Percentiles rank a stretch among this genome's conserved stretches.
Conservation (phyloP, 2,113 vertebrate species). For the Oenanthe oenanthe region DNA sequence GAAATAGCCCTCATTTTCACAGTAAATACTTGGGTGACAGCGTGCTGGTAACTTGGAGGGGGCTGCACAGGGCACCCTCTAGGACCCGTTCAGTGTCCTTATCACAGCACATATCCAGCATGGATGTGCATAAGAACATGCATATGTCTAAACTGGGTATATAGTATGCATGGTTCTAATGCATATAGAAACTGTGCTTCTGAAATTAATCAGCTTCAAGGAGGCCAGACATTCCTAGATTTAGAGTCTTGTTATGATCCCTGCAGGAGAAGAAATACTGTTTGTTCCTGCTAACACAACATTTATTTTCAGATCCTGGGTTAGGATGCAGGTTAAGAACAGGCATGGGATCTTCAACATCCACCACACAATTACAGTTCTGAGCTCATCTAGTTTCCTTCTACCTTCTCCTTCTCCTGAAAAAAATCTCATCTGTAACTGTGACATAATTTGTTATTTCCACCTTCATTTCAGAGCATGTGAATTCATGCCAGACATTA, state of each 20-base stretch:
- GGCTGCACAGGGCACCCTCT: accelerated
- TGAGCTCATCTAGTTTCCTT: not conserved
- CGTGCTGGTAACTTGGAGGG: not conserved
- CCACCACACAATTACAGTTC: not conserved
- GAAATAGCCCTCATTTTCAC: not conserved
- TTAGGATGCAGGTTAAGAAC: not conserved
- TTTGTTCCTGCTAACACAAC: not conserved
- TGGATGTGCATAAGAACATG: not conserved
- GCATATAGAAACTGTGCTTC: not conserved
- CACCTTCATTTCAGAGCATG: not conserved
- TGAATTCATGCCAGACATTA: not conserved
- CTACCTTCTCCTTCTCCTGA: not conserved
- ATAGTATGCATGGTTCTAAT: not conserved
- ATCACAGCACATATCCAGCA: not conserved
- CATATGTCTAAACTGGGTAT: too few species aligned
- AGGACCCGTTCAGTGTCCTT: accelerated
- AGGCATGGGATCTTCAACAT: not conserved
- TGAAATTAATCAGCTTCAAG: not conserved
- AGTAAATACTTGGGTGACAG: not conserved
- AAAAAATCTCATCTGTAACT: not conserved
- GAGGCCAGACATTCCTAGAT: not conserved
- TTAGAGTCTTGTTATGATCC: not conserved
- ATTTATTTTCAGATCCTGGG: not conserved
- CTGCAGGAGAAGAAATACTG: not conserved
- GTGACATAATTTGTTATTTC: not conserved